phyloP scores from a whole-genome alignment of 1,140 invertebrate genomes.

The Bicyclus anynana region DNA sequence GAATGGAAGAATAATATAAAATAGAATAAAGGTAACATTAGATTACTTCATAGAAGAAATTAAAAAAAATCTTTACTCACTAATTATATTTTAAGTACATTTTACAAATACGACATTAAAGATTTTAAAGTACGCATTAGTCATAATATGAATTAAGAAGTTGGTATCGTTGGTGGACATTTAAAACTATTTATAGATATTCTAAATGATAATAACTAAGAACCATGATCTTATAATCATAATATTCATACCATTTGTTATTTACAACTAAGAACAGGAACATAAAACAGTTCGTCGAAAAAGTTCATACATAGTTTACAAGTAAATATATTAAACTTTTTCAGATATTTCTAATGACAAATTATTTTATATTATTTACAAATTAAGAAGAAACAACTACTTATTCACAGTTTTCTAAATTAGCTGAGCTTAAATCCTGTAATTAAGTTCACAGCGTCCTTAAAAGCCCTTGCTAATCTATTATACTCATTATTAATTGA shows the following conservation, averaged over 20 bases:
- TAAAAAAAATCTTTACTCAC: slow-evolving; percentile 40
- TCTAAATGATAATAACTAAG: slow-evolving; percentile 21
- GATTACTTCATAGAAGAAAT: slow-evolving; percentile 40
- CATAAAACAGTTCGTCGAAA: slow-evolving; percentile 72
- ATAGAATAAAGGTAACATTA: slow-evolving; percentile 29
- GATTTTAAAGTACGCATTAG: slow-evolving; percentile 62
- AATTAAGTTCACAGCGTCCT: slow-evolving; percentile 58
- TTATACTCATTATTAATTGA: slow-evolving; percentile 27
- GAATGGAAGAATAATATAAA: slow-evolving; percentile 32
- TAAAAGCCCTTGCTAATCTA: slow-evolving; percentile 52
- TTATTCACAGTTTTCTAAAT: slow-evolving; percentile 58
- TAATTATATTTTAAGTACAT: slow-evolving; percentile 70
- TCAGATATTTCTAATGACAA: slow-evolving; percentile 56
- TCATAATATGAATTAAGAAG: slow-evolving; percentile 53
- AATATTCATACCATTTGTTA: slow-evolving; percentile 42
- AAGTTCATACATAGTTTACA: slow-evolving; percentile 45
- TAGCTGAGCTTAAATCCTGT: slow-evolving; percentile 60
- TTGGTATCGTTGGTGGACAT: slow-evolving; percentile 61
- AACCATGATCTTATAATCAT: slow-evolving; percentile 13
- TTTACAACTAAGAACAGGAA: slow-evolving; percentile 74
- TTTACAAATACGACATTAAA: slow-evolving; percentile 71
- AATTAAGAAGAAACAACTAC: slow-evolving; percentile 52
- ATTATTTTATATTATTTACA: slow-evolving; percentile 64
- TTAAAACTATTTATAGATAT: slow-evolving; percentile 26
- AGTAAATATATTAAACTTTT: slow-evolving; percentile 73